These are phyloP conservation scores for Zaprionus lineosus DNA, from an alignment of 2,888 invertebrate genomes.

Conservation along the genomic window DNA sequence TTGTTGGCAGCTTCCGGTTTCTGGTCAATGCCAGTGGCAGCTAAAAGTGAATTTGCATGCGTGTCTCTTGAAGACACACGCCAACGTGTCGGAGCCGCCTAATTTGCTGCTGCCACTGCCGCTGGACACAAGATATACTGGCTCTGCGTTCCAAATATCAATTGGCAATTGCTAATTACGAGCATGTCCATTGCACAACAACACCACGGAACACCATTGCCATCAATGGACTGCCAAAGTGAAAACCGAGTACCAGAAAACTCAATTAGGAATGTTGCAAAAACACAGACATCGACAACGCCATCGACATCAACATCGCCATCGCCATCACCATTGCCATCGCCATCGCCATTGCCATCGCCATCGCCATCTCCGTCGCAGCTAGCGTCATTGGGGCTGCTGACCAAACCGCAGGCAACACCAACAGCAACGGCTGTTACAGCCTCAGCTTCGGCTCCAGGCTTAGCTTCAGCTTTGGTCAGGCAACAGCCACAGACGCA, in stretches of 20 bases:
- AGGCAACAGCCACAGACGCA: conserved; percentile 49
- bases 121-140: conserved; percentile 45
- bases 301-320: neutral
- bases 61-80: conserved; percentile 25
- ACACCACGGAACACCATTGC: conserved; percentile 26
- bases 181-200: conserved; percentile 57
- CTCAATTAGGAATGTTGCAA: conserved; percentile 71
- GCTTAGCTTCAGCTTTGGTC: conserved; percentile 30
- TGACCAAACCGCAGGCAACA: conserved; percentile 27
- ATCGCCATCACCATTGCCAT: conserved; percentile 2
- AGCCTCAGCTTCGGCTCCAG: conserved; percentile 3
- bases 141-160: conserved; percentile 23
- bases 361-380: conserved; percentile 1
- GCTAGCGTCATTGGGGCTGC: neutral
- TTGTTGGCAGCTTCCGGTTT: too few species aligned
- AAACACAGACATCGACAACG: conserved; percentile 38
- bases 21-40: too few species aligned
- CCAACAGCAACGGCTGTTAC: conserved; percentile 3
- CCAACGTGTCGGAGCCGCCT: conserved; percentile 6
- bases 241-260: conserved; percentile 72
- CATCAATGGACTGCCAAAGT: conserved; percentile 68
- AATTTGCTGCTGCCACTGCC: conserved; percentile 39
- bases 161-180: conserved; percentile 52
- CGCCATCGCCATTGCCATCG: conserved; percentile 1
- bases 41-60: conserved; percentile 26